Evolutionary conservation across 2,113 vertebrate species (phyloP), one percentile per base, ranked within the genome.

Genomic region (Myanophis thanlyinensis): DNA sequence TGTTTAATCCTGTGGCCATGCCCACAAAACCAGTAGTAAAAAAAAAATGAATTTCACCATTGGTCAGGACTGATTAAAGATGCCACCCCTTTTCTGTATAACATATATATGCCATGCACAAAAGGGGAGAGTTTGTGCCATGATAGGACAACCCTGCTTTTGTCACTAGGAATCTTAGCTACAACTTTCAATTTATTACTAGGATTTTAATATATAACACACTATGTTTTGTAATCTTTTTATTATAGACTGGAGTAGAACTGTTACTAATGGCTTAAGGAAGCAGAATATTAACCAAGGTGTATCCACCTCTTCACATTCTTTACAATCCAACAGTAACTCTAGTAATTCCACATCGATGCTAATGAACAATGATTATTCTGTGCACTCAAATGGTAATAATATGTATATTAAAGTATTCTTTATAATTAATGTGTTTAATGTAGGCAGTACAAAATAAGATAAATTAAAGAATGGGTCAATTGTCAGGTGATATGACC

Each of bases 241-340:
- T 96, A 4, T 94, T 97, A 44, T 93, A 98, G 98, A 98, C 93
- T 98, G 98, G 98, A 98, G 97, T 95, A 98, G 98, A 97, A 98
- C 98, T 94, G 97, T 97, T 96, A 98, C 97, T 48, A 98, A 98
- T 92, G 97, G 97, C 95, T 97, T 98, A 97, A 98, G 97, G 97
- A 98, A 98, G 95, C 98, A 98, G 94, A 97, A 97, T 96, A 97
- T 97, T 97, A 98, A 97, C 94, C 98, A 98, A 97, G 98, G 97
- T 93, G 97, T 98, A 93, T 98, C 97, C 94, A 98, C 97, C 96
- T 98, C 98, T 96, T 98, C 98, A 96, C 97, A 98, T 96, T 98
- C 98, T 90, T 97, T 98, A 90, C 98, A 98, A 91, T 98, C 98
- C 94, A 98, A 97, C 96, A 98, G 97, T 95, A 98, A 98, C 95